Conservation (phyloP, 2,797 vertebrate genomes). For the Rhinichthys osculus region DNA sequence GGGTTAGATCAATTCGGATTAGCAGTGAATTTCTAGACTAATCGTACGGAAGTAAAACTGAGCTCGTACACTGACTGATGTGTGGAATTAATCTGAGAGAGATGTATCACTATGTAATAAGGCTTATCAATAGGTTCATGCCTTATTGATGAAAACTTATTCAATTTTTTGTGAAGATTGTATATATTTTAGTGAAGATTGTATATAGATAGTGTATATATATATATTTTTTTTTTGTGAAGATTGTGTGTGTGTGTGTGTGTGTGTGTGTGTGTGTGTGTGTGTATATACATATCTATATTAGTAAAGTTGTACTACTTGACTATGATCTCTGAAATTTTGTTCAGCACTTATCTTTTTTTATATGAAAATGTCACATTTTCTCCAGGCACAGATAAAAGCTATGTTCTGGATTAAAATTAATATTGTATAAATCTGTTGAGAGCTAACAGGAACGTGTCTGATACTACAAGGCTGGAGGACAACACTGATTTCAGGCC, state of each 20-base stretch:
- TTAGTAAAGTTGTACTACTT: too few species aligned
- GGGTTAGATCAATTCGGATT: neutral
- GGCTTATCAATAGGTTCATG: neutral
- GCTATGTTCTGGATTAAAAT: neutral
- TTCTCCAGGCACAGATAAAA: neutral
- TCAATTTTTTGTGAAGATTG: neutral
- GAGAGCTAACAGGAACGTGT: neutral
- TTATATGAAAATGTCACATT: neutral
- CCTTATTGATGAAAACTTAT: neutral
- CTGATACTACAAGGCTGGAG: neutral
- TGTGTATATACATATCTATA: too few species aligned
- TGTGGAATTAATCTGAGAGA: neutral
- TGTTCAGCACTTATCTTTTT: neutral
- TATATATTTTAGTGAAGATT: too few species aligned
- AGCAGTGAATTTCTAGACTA: neutral
- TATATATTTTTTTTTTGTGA: too few species aligned
- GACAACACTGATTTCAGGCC: slow-evolving; percentile 15
- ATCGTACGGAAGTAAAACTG: neutral
- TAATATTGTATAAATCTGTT: slow-evolving; percentile 11
- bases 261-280: too few species aligned
- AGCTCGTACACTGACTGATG: neutral
- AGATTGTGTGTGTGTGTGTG: too few species aligned
- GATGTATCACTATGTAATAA: neutral
- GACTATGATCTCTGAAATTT: neutral
- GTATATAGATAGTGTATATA: too few species aligned